Percentiles rank a stretch among this genome's conserved stretches.
Evolutionary conservation across 2,113 vertebrate genomes (phyloP).

Genomic region (Verasper variegatus): DNA sequence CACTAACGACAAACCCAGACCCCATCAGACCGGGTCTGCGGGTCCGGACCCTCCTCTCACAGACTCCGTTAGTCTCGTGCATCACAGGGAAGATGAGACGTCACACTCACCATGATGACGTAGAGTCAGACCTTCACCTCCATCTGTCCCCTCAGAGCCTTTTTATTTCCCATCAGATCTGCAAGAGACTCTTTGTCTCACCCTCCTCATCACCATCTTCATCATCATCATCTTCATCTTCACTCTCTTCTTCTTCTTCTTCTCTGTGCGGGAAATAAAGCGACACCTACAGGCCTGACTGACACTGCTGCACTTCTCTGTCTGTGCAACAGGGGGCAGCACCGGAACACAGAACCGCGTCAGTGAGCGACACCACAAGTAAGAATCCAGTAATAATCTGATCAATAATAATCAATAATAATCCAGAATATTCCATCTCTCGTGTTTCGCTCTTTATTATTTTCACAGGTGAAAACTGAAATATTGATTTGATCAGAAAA

Average conservation of each 20-base stretch:
- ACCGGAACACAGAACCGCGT: not conserved
- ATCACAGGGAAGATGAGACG: not conserved
- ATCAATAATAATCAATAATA: not conserved
- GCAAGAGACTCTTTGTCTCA: constrained; percentile 56
- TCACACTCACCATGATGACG: constrained; percentile 57
- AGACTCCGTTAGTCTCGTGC: not conserved
- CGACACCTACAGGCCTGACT: constrained; percentile 32
- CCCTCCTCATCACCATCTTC: not conserved
- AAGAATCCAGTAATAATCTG: not conserved
- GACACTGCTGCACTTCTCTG: not conserved
- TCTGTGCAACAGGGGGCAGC: constrained; percentile 23
- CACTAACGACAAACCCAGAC: not conserved
- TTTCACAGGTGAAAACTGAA: no score
- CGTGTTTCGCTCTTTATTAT: no score
- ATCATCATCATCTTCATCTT: not conserved
- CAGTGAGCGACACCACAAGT: no score
- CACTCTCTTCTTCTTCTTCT: not conserved
- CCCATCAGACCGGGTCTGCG: not conserved
- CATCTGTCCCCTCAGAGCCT: not conserved
- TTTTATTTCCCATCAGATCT: not conserved
- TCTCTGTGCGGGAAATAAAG: constrained; percentile 17
- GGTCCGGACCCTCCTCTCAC: not conserved
- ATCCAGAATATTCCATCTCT: not conserved
- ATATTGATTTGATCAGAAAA: no score
- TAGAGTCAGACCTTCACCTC: not conserved